Conservation (phyloP, 2,888 invertebrate genomes). For the Tachina fera region DNA sequence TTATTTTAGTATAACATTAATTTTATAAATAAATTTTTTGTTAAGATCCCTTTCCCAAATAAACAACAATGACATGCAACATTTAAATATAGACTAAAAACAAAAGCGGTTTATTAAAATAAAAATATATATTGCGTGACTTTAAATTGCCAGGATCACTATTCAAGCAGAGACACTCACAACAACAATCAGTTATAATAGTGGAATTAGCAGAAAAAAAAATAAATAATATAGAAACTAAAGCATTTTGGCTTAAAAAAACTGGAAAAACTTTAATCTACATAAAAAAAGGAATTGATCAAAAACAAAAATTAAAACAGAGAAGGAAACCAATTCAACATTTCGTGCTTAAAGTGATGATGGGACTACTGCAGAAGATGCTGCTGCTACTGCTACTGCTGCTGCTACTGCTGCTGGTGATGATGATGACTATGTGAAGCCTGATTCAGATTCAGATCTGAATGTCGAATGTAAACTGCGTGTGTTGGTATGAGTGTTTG, state of each 20-base stretch:
- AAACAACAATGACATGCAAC: constrained; percentile 61
- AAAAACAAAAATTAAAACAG: background rate
- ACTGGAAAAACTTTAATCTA: constrained; percentile 39
- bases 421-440: constrained; percentile 24
- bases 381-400: background rate
- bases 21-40: background rate
- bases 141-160: constrained; percentile 22
- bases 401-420: background rate
- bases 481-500: constrained; percentile 38
- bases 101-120: constrained; percentile 47
- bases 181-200: background rate
- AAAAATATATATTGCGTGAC: constrained; percentile 53
- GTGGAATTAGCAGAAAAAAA: background rate
- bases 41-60: constrained; percentile 4
- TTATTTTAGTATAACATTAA: constrained; percentile 8
- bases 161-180: constrained; percentile 2
- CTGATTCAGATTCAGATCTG: background rate
- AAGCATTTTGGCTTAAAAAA: constrained; percentile 25
- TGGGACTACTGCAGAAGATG: background rate
- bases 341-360: constrained; percentile 54
- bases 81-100: constrained; percentile 32
- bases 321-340: constrained; percentile 15
- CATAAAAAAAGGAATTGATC: background rate
- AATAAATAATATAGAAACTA: background rate
- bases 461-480: constrained; percentile 13